Evolutionary conservation across 92 coral and sea anemone species (phyloP).

Genomic region (Bergia puertoricense): DNA sequence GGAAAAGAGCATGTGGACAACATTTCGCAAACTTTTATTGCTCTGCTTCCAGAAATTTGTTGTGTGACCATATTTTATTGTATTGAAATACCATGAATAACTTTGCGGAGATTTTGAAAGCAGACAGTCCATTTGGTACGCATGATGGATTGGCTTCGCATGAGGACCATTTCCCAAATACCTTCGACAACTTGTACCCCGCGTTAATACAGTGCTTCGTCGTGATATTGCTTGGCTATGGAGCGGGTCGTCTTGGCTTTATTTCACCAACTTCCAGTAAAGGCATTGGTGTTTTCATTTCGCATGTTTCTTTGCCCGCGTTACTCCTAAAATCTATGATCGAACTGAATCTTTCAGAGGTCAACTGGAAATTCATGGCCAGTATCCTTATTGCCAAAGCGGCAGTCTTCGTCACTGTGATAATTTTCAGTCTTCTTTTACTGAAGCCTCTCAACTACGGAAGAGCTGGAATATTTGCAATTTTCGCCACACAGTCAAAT

Average conservation of each 20-base stretch:
- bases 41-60: neutral
- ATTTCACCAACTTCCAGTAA: conserved; percentile 79
- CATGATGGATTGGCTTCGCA: neutral
- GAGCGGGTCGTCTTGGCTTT: conserved; percentile 80
- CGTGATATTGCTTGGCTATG: conserved; percentile 80
- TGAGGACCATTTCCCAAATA: conserved; percentile 20
- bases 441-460: conserved; percentile 74
- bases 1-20: no score
- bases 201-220: conserved; percentile 79
- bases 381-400: conserved; percentile 81
- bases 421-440: conserved; percentile 63
- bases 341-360: conserved; percentile 63
- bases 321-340: conserved; percentile 81
- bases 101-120: neutral
- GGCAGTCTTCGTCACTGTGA: conserved; percentile 67
- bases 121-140: neutral
- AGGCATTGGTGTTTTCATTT: conserved; percentile 81
- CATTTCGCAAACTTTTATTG: neutral
- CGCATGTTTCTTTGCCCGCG: conserved; percentile 78
- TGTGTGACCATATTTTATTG: neutral
- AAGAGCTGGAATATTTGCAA: conserved; percentile 85
- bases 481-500: conserved; percentile 86
- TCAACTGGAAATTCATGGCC: conserved; percentile 82
- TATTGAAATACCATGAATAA: neutral
- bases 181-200: conserved; percentile 78